phyloP scores from a whole-genome alignment of 2,113 vertebrate species.

The Smithornis capensis region DNA sequence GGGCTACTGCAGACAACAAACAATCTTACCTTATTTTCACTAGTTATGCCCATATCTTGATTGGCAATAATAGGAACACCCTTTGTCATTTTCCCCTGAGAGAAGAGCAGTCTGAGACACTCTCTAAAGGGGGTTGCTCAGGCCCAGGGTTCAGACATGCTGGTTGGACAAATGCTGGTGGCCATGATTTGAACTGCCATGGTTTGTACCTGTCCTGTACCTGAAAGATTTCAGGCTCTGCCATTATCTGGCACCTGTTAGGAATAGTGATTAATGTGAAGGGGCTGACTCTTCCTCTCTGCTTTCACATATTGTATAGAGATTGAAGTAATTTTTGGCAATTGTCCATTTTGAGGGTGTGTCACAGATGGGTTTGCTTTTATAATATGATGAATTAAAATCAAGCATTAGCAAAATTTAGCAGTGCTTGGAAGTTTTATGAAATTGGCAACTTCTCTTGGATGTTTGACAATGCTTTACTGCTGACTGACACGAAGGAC shows the following conservation, averaged over 20 bases:
- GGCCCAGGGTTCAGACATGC: not conserved
- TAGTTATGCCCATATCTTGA: not conserved
- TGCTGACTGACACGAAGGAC: conserved; percentile 36
- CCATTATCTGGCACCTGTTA: not conserved
- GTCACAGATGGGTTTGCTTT: not conserved
- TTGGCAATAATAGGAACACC: not conserved
- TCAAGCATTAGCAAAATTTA: not conserved
- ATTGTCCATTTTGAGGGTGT: not conserved
- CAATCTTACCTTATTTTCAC: not conserved
- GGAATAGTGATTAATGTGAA: not conserved
- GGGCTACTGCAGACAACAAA: not conserved
- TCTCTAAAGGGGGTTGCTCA: not conserved
- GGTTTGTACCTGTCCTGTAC: not conserved
- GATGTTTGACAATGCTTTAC: not conserved
- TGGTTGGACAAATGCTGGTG: not conserved
- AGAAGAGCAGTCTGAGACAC: not conserved
- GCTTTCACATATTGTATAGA: not conserved
- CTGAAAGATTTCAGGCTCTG: not conserved
- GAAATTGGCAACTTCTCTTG: conserved; percentile 15
- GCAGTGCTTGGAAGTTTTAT: not conserved
- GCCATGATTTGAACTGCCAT: not conserved
- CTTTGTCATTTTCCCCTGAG: not conserved
- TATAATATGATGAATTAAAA: not conserved
- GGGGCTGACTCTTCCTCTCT: not conserved
- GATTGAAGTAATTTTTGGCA: not conserved